Evolutionary conservation across 2,797 vertebrate genomes (phyloP), one percentile per base, ranked within the genome.

Genomic region (Megalops cyprinoides): DNA sequence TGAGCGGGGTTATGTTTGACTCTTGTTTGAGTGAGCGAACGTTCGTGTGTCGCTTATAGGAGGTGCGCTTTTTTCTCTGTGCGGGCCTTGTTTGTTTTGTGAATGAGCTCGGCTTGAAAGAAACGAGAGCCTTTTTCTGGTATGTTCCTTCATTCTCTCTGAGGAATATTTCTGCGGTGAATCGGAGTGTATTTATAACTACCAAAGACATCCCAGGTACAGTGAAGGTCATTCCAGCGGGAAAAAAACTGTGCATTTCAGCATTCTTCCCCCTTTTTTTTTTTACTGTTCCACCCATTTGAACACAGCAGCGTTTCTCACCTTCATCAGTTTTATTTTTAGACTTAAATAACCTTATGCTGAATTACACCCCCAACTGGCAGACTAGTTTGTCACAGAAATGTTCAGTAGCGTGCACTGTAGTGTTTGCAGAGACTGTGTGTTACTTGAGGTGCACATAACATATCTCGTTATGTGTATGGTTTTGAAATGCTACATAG

Each of bases 1-100:
- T n/a, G n/a, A n/a, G n/a, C n/a, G n/a, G n/a, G n/a, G n/a, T n/a
- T n/a, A n/a, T n/a, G n/a, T n/a, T n/a, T n/a, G n/a, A n/a, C n/a
- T n/a, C n/a, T n/a, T n/a, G n/a, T n/a, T n/a, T n/a, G n/a, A n/a
- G n/a, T n/a, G n/a, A 86, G 88, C 87, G 88, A 88, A 90, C 87
- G 86, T 89, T 91, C 88, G 88, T 91, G 87, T 92, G 90, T 90
- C 89, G 92, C 92, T 88, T 89, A 93, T 91, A 87, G 55, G 86
- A 81, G 77, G 76, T 82, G 90, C 90, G 92, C 89, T 65, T 37
- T 37, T 15, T 18, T 34, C 14, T 14, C 62, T 15, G 46, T 85
- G 84, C 79, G 56, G 80, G 83, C 84, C 25, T 56, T 85, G 80
- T 82, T 83, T 80, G 71, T 34, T 56, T 75, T 87, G 82, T 71